Conservation (phyloP, 2,797 vertebrate genomes). For the Bradypodion pumilum region DNA sequence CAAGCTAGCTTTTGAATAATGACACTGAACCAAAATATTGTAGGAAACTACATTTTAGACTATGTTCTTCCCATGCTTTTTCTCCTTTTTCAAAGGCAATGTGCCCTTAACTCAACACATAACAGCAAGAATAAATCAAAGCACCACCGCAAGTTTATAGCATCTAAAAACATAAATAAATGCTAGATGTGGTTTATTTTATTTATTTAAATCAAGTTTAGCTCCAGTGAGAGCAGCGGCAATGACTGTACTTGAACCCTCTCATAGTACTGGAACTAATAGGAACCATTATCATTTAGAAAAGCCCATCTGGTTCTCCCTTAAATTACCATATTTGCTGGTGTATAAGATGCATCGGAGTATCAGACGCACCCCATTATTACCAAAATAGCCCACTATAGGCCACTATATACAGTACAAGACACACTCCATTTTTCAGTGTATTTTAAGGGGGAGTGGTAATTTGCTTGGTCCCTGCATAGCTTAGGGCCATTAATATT, state of each 20-base stretch:
- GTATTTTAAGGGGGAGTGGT: no score
- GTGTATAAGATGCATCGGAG: no score
- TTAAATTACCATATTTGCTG: no score
- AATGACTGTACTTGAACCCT: background rate
- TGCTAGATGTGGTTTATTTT: conserved; percentile 39
- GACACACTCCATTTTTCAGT: no score
- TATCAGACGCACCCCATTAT: no score
- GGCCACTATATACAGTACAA: no score
- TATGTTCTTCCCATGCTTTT: background rate
- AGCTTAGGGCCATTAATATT: background rate
- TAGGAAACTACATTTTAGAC: conserved; percentile 45
- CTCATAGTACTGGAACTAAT: background rate
- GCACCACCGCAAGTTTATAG: conserved; percentile 29
- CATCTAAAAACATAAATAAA: conserved; percentile 40
- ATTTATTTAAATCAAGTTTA: conserved; percentile 39
- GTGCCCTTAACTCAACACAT: background rate
- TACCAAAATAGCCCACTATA: no score
- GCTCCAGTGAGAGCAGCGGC: conserved; percentile 23
- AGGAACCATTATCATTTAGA: background rate
- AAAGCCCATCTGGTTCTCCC: background rate
- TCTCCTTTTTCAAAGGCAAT: conserved; percentile 18
- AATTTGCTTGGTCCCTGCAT: background rate
- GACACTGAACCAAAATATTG: conserved; percentile 37
- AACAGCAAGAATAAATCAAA: conserved; percentile 33
- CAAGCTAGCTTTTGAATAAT: conserved; percentile 62